Evolutionary conservation across 1,140 invertebrate genomes (phyloP).

Genomic region (Lethocerus indicus): DNA sequence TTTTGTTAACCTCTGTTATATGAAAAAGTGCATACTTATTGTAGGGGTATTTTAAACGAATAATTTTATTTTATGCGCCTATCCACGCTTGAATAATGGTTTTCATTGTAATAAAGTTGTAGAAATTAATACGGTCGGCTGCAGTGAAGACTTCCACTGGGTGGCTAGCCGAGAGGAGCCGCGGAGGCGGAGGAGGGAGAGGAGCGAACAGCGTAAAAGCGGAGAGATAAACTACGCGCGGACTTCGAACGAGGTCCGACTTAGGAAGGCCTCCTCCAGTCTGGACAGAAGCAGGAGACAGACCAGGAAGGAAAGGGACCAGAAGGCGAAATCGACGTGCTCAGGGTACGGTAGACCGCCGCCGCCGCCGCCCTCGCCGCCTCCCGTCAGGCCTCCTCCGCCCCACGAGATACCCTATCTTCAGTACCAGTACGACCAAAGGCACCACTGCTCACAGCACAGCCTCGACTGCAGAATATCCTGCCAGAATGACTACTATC

Average conservation of each 20-base stretch:
- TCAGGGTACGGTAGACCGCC: not conserved
- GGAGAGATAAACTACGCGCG: not conserved
- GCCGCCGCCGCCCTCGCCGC: not conserved
- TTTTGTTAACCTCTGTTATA: not conserved
- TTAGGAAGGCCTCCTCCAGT: slow-evolving; percentile 1
- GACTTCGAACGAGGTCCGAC: not conserved
- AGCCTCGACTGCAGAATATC: slow-evolving; percentile 1
- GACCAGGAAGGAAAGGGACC: not conserved
- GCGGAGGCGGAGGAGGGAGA: not conserved
- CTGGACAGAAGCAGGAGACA: slow-evolving; percentile 7
- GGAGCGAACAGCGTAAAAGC: not conserved
- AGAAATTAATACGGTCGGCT: slow-evolving; percentile 16
- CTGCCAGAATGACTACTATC: slow-evolving; percentile 2
- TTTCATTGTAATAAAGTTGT: slow-evolving; percentile 5
- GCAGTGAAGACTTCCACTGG: slow-evolving; percentile 18
- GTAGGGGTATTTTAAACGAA: too few species aligned
- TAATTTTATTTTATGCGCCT: not conserved
- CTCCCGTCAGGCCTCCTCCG: not conserved
- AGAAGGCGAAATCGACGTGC: not conserved
- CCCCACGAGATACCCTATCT: too few species aligned
- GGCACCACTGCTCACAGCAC: too few species aligned
- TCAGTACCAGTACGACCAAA: too few species aligned
- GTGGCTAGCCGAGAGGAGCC: slow-evolving; percentile 10
- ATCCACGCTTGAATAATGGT: not conserved
- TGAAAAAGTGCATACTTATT: too few species aligned